A percentile compares a stretch with the other conserved stretches of the same genome.
Evolutionary conservation across 1,140 invertebrate genomes (phyloP).

Genomic region (Chlorops oryzae): DNA sequence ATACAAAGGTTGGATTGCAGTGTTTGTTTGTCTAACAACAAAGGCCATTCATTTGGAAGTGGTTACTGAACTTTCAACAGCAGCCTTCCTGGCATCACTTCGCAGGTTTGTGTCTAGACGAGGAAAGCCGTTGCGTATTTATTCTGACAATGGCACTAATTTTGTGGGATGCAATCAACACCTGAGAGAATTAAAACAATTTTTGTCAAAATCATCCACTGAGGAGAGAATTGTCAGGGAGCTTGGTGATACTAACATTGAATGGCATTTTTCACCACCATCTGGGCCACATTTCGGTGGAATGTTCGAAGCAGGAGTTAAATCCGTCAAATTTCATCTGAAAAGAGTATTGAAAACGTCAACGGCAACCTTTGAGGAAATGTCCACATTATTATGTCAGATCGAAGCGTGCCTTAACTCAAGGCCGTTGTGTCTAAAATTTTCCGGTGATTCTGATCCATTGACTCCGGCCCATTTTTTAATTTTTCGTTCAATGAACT

Average conservation of each 20-base stretch:
- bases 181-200: conserved; percentile 15
- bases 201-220: conserved; percentile 21
- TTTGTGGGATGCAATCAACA: conserved; percentile 10
- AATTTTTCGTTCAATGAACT: conserved; percentile 13
- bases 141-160: conserved; percentile 24
- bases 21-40: conserved; percentile 26
- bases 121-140: not conserved
- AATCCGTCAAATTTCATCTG: not conserved
- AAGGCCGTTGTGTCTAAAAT: conserved; percentile 19
- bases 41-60: conserved; percentile 35
- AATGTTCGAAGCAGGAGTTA: no score
- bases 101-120: conserved; percentile 23
- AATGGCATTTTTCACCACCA: not conserved
- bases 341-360: conserved; percentile 13
- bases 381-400: conserved; percentile 29
- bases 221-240: not conserved
- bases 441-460: conserved; percentile 6
- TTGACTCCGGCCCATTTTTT: conserved; percentile 44
- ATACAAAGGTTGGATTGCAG: conserved; percentile 31
- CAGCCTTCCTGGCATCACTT: conserved; percentile 32
- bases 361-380: conserved; percentile 22
- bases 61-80: conserved; percentile 24
- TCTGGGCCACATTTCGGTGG: no score
- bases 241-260: no score
- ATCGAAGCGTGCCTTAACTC: conserved; percentile 42